A percentile compares a stretch with the other conserved stretches of the same genome.
phyloP scores from a whole-genome alignment of 2,797 vertebrate species.

The Artibeus lituratus region DNA sequence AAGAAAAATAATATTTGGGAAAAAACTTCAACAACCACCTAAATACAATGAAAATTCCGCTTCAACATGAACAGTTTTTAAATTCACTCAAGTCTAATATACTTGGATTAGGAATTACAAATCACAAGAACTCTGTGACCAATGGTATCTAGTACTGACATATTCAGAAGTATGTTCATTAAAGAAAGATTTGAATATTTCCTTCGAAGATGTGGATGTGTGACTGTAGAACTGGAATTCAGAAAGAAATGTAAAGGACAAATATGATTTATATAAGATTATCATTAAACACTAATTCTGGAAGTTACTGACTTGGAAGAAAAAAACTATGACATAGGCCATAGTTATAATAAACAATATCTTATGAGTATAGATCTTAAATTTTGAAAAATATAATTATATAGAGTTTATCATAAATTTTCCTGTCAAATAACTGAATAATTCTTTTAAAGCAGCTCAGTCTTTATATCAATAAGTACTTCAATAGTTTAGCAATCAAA shows the following conservation, averaged over 20 bases:
- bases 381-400: constrained; percentile 36
- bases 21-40: background rate
- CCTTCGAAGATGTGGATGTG: background rate
- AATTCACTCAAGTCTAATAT: background rate
- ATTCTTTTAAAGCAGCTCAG: constrained; percentile 26
- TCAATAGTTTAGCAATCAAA: constrained; percentile 25
- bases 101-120: constrained; percentile 12
- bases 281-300: constrained; percentile 15
- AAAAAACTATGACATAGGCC: background rate
- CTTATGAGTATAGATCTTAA: background rate
- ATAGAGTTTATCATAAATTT: background rate
- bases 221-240: background rate
- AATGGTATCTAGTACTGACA: background rate
- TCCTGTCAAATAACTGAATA: background rate
- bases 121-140: background rate
- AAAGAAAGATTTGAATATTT: background rate
- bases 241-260: background rate
- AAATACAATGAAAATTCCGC: constrained; percentile 23
- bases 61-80: background rate
- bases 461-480: background rate
- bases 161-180: background rate
- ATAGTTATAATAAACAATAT: constrained; percentile 1
- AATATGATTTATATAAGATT: background rate
- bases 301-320: constrained; percentile 5
- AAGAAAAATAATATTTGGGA: background rate